Conservation (phyloP, 2,797 vertebrate genomes). For the Spondyliosoma cantharus region DNA sequence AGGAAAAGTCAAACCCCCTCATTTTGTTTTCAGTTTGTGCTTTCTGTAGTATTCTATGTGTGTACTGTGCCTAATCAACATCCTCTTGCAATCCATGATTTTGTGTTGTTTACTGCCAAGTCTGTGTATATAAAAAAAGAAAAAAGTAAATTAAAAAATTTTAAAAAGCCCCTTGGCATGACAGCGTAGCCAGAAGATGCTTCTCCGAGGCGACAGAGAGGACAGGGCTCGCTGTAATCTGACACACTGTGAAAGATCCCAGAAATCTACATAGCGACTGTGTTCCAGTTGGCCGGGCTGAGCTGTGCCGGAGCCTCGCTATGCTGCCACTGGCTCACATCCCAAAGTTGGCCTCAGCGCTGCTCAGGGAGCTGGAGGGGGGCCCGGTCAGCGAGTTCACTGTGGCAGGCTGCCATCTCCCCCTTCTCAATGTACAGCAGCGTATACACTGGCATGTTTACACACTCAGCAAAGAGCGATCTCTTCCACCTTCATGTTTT, state of each 20-base stretch:
- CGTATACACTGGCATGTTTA: conserved; percentile 73
- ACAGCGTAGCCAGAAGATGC: conserved; percentile 57
- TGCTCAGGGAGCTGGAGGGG: conserved; percentile 64
- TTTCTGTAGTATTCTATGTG: neutral
- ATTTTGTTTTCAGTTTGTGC: neutral
- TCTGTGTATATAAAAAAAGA: neutral
- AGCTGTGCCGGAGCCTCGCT: conserved; percentile 64
- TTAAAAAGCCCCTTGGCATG: conserved; percentile 35
- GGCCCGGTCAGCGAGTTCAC: conserved; percentile 81
- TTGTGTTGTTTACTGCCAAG: conserved; percentile 33
- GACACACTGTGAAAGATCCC: conserved; percentile 74
- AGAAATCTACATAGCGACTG: conserved; percentile 76
- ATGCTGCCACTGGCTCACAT: conserved; percentile 73
- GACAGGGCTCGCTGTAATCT: conserved; percentile 68
- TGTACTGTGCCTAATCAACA: conserved; percentile 6
- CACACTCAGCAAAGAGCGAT: conserved; percentile 43
- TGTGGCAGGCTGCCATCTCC: conserved; percentile 67
- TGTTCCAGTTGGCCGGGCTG: conserved; percentile 77
- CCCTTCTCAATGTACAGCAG: conserved; percentile 72
- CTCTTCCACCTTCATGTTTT: conserved; percentile 34
- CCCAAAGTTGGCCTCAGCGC: conserved; percentile 76
- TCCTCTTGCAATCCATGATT: conserved; percentile 13
- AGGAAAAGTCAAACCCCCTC: neutral
- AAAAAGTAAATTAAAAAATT: too few species aligned
- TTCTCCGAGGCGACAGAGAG: conserved; percentile 42